phyloP scores from a whole-genome alignment of 2,113 vertebrate genomes.

The Pteropus alecto region DNA sequence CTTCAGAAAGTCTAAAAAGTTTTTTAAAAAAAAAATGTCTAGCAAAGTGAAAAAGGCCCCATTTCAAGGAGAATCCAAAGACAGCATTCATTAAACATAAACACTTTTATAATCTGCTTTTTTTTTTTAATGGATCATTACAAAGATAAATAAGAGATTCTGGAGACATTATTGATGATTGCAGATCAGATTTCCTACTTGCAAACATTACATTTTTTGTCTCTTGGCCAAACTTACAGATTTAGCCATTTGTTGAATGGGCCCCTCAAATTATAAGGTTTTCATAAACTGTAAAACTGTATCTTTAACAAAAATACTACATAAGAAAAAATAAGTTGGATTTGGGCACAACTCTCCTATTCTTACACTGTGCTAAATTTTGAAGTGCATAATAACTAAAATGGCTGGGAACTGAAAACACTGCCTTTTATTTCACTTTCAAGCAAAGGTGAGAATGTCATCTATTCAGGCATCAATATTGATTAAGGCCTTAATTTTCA shows the following conservation, averaged over 20 bases:
- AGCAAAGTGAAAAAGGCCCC: background rate
- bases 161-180: background rate
- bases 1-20: background rate
- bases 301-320: background rate
- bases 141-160: background rate
- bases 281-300: background rate
- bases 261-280: background rate
- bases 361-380: background rate
- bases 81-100: background rate
- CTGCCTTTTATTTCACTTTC: background rate
- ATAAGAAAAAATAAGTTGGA: background rate
- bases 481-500: background rate
- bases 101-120: background rate
- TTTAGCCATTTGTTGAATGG: background rate
- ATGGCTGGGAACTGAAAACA: background rate
- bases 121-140: background rate
- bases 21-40: no score
- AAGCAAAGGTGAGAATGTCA: background rate
- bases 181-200: background rate
- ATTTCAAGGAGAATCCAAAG: background rate
- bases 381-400: background rate
- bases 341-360: background rate
- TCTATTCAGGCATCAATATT: background rate
- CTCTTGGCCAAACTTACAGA: background rate
- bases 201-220: background rate